A percentile compares a stretch with the other conserved stretches of the same genome.
phyloP scores from a whole-genome alignment of 2,113 vertebrate genomes.

The Columba janthina region DNA sequence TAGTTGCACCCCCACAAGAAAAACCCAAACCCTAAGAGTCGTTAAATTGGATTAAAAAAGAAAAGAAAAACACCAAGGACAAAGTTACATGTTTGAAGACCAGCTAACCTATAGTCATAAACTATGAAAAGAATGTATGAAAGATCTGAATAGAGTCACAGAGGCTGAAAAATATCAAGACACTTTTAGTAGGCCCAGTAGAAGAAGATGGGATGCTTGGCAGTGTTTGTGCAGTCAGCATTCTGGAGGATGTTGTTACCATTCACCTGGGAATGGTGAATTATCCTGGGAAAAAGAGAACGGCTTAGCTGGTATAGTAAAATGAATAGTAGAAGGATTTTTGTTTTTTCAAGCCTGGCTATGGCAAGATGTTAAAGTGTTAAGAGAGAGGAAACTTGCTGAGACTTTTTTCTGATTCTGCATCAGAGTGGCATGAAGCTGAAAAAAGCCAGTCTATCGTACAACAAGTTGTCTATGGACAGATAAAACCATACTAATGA shows the following conservation, averaged over 20 bases:
- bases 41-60: neutral
- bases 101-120: neutral
- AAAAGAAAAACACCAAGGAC: neutral
- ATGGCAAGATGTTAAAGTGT: neutral
- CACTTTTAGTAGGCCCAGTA: neutral
- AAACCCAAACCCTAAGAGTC: neutral
- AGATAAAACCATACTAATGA: neutral
- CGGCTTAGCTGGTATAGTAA: neutral
- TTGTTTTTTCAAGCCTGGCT: neutral
- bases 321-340: neutral
- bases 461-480: neutral
- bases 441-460: neutral
- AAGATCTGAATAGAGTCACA: neutral
- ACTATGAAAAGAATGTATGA: neutral
- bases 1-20: neutral
- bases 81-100: neutral
- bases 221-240: accelerated
- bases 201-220: neutral
- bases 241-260: neutral
- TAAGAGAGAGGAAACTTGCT: neutral
- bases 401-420: neutral
- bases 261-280: neutral
- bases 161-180: neutral
- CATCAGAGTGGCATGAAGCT: neutral
- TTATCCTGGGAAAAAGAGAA: neutral